A percentile compares a stretch with the other conserved stretches of the same genome.
Evolutionary conservation across 2,113 vertebrate species (phyloP).

Genomic region (Ramphastos sulfuratus): DNA sequence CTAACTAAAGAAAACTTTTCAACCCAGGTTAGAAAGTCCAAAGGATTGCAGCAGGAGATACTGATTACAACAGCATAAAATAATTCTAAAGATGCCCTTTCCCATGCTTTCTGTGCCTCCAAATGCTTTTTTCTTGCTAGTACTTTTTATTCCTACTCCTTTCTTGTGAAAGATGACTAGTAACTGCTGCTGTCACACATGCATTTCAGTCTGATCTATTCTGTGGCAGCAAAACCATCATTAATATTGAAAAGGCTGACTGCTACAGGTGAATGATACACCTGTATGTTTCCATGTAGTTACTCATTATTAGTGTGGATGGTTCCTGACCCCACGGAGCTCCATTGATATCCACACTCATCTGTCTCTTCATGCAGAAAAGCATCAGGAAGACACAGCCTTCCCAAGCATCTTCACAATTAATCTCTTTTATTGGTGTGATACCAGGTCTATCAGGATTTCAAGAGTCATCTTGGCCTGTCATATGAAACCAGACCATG

Average conservation of each 20-base stretch:
- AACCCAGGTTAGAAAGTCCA: background rate
- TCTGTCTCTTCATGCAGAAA: background rate
- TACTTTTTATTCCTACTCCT: background rate
- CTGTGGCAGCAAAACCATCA: background rate
- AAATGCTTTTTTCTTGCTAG: background rate
- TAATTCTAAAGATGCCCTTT: background rate
- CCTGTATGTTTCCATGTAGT: background rate
- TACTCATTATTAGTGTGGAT: fast-evolving
- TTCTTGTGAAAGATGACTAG: background rate
- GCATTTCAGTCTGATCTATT: background rate
- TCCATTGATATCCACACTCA: fast-evolving
- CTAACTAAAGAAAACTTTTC: background rate
- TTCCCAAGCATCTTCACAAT: background rate
- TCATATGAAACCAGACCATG: fast-evolving
- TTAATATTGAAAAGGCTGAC: background rate
- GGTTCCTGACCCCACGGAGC: background rate
- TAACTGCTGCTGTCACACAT: background rate
- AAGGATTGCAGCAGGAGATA: background rate
- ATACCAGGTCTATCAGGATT: background rate
- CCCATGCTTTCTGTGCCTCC: background rate
- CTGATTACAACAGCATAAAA: background rate
- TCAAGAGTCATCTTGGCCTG: background rate
- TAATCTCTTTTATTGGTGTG: background rate
- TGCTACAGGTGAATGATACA: background rate
- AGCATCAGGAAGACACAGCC: background rate